phyloP scores from a whole-genome alignment of 2,888 invertebrate genomes.

The Listrodromus nycthemerus region DNA sequence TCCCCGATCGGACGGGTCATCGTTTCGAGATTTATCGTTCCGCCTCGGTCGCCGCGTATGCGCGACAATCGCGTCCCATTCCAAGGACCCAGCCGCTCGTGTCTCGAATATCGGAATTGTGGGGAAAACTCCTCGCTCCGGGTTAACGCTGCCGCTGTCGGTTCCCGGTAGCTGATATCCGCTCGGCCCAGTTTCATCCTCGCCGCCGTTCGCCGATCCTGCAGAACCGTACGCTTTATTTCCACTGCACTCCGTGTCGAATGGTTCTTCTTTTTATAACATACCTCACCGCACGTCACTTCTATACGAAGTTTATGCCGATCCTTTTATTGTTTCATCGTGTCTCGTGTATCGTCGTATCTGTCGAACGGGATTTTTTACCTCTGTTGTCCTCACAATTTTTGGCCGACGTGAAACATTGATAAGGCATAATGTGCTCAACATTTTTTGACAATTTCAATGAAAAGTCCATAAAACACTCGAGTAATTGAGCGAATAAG shows the following conservation, averaged over 20 bases:
- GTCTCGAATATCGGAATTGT: constrained; percentile 62
- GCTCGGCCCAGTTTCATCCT: constrained; percentile 62
- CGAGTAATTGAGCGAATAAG: no score
- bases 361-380: not conserved
- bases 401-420: not conserved
- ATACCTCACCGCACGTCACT: constrained; percentile 2
- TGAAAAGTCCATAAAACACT: no score
- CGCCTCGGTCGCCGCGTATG: constrained; percentile 49
- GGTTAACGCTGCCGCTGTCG: constrained; percentile 14
- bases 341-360: not conserved
- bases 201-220: constrained; percentile 11
- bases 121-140: constrained; percentile 28
- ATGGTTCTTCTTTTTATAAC: not conserved
- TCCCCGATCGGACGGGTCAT: constrained; percentile 67
- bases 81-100: constrained; percentile 55
- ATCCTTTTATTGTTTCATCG: not conserved
- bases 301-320: not conserved
- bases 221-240: constrained; percentile 12
- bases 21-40: constrained; percentile 70
- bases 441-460: no score
- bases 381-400: not conserved
- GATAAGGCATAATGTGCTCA: no score
- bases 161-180: constrained; percentile 56
- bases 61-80: constrained; percentile 57
- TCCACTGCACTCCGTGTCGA: constrained; percentile 1